Evolutionary conservation across 2,113 vertebrate genomes (phyloP), one percentile per base, ranked within the genome.

Genomic region (Scortum barcoo): DNA sequence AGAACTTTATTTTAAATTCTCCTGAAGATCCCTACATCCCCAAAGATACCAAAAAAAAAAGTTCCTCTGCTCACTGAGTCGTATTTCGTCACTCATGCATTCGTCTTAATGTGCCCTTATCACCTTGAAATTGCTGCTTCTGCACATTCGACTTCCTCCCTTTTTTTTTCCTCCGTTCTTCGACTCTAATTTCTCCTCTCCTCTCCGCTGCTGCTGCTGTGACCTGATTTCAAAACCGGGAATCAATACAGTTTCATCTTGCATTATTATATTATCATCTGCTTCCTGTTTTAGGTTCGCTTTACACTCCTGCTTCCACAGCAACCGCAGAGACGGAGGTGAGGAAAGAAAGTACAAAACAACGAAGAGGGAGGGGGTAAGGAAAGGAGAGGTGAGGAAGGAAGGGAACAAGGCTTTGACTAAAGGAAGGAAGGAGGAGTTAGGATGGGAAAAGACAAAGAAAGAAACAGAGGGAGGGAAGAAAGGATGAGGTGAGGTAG

Each of bases 221-320:
- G 19, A 73, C 81, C 83, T 26, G 67, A 77, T 74, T 78, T 60
- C 67, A 67, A 70, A 60, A 4, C 56, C 1, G 2, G 20, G 42
- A 58, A 82, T 86, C 83, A n/a, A 89, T 89, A 33, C 0, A 1
- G 85, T 58, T 62, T 90, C 81, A 73, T 80, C 69, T 88, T 80
- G 48, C 85, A 33, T 56, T 56, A 78, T 86, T 84, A 72, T 80
- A 57, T 78, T 26, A 66, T 82, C 80, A 57, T 56, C 76, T 74
- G 51, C 72, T 90, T 88, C 88, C 86, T 83, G 67, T 65, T 90
- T 33, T 10, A 40, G 68, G 42, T 58, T 78, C 20, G 38, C 53
- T 78, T 88, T 82, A 72, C 85, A 72, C 58, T 24, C 4, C 40
- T 22, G 70, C 80, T 72, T 62, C 84, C 84, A 65, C 78, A 24